phyloP scores from a whole-genome alignment of 2,113 vertebrate species.

The Macaca mulatta region DNA sequence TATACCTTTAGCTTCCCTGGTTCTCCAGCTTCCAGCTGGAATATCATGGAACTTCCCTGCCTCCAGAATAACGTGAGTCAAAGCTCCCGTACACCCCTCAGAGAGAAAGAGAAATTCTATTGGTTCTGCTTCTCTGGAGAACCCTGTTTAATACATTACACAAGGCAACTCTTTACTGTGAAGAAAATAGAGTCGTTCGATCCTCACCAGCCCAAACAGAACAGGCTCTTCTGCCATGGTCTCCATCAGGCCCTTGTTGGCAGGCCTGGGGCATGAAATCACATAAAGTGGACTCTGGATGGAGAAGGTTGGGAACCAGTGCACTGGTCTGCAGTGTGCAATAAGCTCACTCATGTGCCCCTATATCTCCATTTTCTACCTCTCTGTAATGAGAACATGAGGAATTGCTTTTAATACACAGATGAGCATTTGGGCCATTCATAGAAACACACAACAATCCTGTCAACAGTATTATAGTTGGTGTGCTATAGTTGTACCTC shows the following conservation, averaged over 20 bases:
- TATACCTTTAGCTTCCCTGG: neutral
- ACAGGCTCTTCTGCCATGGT: neutral
- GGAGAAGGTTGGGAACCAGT: neutral
- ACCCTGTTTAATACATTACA: neutral
- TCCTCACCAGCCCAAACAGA: neutral
- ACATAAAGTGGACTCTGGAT: neutral
- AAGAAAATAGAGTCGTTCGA: conserved; percentile 1
- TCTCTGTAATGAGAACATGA: neutral
- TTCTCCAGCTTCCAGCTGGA: neutral
- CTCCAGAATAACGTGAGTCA: neutral
- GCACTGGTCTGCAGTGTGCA: neutral
- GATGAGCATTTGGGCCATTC: neutral
- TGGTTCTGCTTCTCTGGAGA: conserved; percentile 2
- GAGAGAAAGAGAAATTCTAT: no score
- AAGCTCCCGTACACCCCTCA: neutral
- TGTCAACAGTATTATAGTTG: neutral
- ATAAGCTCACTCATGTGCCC: neutral
- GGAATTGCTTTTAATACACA: neutral
- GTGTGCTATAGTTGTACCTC: neutral
- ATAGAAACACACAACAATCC: neutral
- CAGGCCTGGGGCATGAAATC: neutral
- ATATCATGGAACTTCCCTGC: no score
- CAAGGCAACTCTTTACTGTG: neutral
- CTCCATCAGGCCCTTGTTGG: neutral
- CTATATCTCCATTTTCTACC: neutral